Conservation (phyloP, 1,140 invertebrate genomes). For the Drosophila guanche region DNA sequence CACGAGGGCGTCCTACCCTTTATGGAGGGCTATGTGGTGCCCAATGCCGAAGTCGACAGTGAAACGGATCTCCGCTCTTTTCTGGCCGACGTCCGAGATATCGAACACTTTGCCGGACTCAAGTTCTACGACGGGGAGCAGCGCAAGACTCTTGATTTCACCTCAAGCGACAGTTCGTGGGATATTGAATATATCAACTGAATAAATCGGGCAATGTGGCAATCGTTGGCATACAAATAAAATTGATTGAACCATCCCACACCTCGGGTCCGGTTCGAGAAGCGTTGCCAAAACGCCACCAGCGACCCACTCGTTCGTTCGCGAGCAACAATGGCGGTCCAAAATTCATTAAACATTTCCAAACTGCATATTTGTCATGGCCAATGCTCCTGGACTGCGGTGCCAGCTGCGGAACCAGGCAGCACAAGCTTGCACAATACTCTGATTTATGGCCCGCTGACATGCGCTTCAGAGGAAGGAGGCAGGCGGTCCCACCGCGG, state of each 20-base stretch:
- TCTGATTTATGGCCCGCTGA: constrained; percentile 34
- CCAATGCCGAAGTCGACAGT: constrained; percentile 93
- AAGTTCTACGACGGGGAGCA: constrained; percentile 93
- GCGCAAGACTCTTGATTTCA: background rate
- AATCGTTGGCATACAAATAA: no score
- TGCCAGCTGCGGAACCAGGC: constrained; percentile 18
- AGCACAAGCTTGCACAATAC: constrained; percentile 5
- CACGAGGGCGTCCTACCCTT: constrained; percentile 87
- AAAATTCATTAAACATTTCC: constrained; percentile 69
- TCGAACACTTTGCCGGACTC: constrained; percentile 96
- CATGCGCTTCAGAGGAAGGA: constrained; percentile 18
- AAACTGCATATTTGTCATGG: constrained; percentile 61
- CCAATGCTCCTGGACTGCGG: constrained; percentile 3
- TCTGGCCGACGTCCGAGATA: constrained; percentile 92
- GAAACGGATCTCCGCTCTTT: constrained; percentile 89
- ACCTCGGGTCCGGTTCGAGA: no score
- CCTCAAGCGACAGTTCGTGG: no score
- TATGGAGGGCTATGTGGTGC: constrained; percentile 96
- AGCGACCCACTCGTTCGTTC: no score
- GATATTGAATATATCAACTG: no score
- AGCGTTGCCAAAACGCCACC: background rate
- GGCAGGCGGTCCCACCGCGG: no score
- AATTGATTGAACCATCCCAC: no score
- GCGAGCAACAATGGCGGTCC: constrained; percentile 30
- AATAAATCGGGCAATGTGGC: no score